phyloP scores from a whole-genome alignment of 2,888 invertebrate genomes.

The Atethmia centrago region DNA sequence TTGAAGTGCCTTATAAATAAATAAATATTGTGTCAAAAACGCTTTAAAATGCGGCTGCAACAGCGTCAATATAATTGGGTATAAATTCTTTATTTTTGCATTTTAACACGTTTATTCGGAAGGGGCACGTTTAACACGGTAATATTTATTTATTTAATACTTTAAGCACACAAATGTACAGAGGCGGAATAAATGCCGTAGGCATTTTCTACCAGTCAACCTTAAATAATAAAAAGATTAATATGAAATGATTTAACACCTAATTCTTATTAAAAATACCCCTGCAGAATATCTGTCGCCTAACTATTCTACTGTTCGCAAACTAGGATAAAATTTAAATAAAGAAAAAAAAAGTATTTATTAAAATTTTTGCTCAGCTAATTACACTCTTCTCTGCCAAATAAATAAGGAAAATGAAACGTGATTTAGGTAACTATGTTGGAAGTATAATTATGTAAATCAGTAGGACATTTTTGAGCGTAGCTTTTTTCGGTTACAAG shows the following conservation, averaged over 20 bases:
- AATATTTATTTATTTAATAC: too few species aligned
- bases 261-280: too few species aligned
- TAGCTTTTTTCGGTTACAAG: conserved; percentile 29
- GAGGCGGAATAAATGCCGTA: too few species aligned
- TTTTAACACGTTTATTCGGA: too few species aligned
- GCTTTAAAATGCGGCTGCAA: not conserved
- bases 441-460: conserved; percentile 51
- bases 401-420: conserved; percentile 33
- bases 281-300: not conserved
- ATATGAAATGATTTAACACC: too few species aligned
- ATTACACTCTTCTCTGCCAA: conserved; percentile 21
- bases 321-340: not conserved
- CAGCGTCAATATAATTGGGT: too few species aligned
- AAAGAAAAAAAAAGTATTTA: not conserved
- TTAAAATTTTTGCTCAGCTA: conserved; percentile 22
- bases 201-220: too few species aligned
- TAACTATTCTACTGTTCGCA: not conserved
- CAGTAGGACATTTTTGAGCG: conserved; percentile 30
- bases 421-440: conserved; percentile 33
- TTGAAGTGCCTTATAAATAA: too few species aligned
- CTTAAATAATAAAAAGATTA: too few species aligned
- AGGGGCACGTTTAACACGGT: too few species aligned
- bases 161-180: too few species aligned
- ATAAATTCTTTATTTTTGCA: not conserved
- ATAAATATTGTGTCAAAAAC: not conserved